Evolutionary conservation across 2,888 invertebrate species (phyloP).

Genomic region (Boloria euphrosyne): DNA sequence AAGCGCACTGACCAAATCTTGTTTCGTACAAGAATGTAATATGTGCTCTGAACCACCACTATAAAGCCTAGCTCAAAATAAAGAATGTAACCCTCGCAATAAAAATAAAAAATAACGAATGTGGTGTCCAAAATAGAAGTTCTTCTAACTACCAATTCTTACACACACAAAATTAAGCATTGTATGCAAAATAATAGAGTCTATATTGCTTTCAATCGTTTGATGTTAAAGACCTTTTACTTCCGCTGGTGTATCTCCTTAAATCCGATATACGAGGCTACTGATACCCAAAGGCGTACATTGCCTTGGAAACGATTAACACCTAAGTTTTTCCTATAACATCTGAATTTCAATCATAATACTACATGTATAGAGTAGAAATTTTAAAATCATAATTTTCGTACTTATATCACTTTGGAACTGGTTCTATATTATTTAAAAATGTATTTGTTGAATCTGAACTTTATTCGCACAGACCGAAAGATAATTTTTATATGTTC

Average conservation of each 20-base stretch:
- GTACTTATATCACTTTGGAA: constrained; percentile 20
- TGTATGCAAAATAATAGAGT: constrained; percentile 35
- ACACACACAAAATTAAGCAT: constrained; percentile 26
- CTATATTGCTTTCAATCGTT: constrained; percentile 33
- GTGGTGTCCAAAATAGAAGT: constrained; percentile 13
- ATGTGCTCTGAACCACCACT: constrained; percentile 9
- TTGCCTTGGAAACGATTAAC: constrained; percentile 39
- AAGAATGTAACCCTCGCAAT: constrained; percentile 36
- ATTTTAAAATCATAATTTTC: neutral
- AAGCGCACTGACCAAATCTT: constrained; percentile 3
- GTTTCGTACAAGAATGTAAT: constrained; percentile 9
- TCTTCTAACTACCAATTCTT: neutral
- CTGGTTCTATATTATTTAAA: neutral
- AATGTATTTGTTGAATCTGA: neutral
- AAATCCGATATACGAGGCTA: constrained; percentile 41
- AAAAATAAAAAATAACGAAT: constrained; percentile 41
- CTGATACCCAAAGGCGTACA: constrained; percentile 39
- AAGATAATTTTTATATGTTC: neutral
- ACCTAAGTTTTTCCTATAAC: constrained; percentile 25
- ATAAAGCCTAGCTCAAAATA: constrained; percentile 36
- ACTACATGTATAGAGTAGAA: neutral
- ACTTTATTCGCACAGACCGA: neutral
- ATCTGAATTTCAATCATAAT: constrained; percentile 16
- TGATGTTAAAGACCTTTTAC: constrained; percentile 2
- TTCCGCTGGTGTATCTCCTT: constrained; percentile 33